A percentile compares a stretch with the other conserved stretches of the same genome.
Evolutionary conservation across 2,797 vertebrate species (phyloP).

Genomic region (Pachyuromys duprasi): DNA sequence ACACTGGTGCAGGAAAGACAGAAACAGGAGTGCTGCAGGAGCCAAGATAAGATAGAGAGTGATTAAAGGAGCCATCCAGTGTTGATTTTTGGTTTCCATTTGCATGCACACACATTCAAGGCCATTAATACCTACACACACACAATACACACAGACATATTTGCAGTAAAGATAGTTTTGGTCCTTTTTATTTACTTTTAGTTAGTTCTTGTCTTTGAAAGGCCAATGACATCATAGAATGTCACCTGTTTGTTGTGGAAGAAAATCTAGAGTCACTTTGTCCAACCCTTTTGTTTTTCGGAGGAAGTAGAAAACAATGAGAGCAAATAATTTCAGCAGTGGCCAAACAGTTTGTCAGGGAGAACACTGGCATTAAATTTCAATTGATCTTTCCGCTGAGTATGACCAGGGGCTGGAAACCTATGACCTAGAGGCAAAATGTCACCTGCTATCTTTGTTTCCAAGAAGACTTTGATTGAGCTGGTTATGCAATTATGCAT

Average conservation of each 20-base stretch:
- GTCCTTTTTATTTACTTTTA: not conserved
- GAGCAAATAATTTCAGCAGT: not conserved
- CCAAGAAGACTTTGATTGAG: conserved; percentile 4
- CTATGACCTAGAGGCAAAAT: not conserved
- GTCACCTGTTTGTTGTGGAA: not conserved
- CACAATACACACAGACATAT: not conserved
- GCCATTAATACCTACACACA: not conserved
- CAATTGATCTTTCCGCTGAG: not conserved
- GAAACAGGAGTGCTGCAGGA: not conserved
- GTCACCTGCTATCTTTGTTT: not conserved
- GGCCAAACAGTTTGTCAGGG: not conserved
- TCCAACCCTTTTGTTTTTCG: not conserved
- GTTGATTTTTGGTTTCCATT: not conserved
- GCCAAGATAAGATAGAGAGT: not conserved
- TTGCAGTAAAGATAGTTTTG: not conserved
- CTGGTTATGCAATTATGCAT: not conserved
- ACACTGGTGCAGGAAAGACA: not conserved
- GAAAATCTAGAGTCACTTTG: not conserved
- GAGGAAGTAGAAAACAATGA: not conserved
- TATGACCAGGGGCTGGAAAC: not conserved
- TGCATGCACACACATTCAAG: not conserved
- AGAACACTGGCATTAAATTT: not conserved
- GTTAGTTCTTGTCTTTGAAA: not conserved
- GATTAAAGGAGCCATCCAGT: not conserved
- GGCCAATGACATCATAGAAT: not conserved